phyloP scores from a whole-genome alignment of 2,113 vertebrate genomes.

The Limanda limanda region DNA sequence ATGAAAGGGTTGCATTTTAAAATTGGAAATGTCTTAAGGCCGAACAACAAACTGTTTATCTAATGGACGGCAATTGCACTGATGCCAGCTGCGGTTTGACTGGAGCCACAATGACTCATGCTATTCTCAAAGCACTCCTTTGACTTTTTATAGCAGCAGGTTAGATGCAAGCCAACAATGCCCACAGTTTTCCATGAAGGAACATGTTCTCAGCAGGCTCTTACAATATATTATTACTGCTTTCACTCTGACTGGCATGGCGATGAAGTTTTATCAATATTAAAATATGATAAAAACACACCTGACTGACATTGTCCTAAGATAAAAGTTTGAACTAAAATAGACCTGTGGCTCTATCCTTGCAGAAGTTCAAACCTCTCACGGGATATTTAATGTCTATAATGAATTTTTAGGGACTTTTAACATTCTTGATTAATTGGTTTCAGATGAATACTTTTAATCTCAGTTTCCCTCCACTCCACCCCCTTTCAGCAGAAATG shows the following conservation, averaged over 20 bases:
- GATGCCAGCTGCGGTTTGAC: conserved; percentile 51
- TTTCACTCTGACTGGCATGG: conserved; percentile 28
- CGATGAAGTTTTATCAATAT: background rate
- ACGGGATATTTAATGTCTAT: conserved; percentile 33
- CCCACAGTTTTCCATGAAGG: conserved; percentile 43
- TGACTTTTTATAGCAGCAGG: conserved; percentile 62
- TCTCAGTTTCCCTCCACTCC: background rate
- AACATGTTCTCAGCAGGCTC: conserved; percentile 29
- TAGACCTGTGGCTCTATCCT: background rate
- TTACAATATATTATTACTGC: conserved; percentile 31
- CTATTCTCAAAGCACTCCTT: conserved; percentile 51
- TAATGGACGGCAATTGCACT: conserved; percentile 44
- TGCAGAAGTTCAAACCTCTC: conserved; percentile 21
- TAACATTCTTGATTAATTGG: conserved; percentile 49
- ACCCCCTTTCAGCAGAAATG: conserved; percentile 33
- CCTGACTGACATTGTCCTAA: background rate
- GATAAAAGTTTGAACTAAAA: background rate
- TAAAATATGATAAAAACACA: no score
- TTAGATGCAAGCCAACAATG: conserved; percentile 61
- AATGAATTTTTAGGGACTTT: conserved; percentile 40
- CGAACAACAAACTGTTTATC: conserved; percentile 50
- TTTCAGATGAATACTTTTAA: conserved; percentile 35
- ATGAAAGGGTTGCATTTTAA: conserved; percentile 16
- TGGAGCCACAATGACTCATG: conserved; percentile 54
- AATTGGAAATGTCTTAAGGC: conserved; percentile 38